phyloP scores from a whole-genome alignment of 2,797 vertebrate species.

The Cyclura pinguis region DNA sequence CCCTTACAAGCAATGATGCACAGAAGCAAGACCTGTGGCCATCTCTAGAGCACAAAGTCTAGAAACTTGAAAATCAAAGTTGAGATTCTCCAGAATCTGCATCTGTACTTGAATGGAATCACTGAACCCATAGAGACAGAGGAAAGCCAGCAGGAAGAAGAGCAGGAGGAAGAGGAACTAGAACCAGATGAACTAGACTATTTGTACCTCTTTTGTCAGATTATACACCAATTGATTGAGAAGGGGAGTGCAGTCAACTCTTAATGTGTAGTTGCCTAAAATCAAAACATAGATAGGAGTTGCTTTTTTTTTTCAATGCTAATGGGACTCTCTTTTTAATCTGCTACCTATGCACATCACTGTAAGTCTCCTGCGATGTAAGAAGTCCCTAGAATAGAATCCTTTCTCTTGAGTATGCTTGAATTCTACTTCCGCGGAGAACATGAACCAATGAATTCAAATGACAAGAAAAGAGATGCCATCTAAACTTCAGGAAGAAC shows the following conservation, averaged over 20 bases:
- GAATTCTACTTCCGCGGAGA: no score
- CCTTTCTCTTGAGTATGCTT: no score
- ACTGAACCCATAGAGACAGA: neutral
- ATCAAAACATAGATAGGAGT: constrained; percentile 58
- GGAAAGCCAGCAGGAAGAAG: neutral
- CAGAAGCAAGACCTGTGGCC: no score
- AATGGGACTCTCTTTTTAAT: neutral
- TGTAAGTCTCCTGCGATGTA: no score
- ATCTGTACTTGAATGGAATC: neutral
- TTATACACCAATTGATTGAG: constrained; percentile 91
- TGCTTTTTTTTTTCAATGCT: neutral
- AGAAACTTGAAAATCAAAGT: neutral
- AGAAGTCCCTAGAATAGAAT: no score
- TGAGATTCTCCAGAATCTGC: neutral
- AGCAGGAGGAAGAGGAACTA: neutral
- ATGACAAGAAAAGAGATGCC: no score
- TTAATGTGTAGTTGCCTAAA: constrained; percentile 95
- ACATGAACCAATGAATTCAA: no score
- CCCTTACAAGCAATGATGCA: neutral
- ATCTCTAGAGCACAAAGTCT: neutral
- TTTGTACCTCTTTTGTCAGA: constrained; percentile 91
- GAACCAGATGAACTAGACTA: neutral
- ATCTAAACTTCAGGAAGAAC: neutral
- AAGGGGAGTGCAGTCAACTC: constrained; percentile 95
- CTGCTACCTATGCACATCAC: no score